These are phyloP conservation scores for Musca vetustissima DNA, from an alignment of 1,140 invertebrate genomes.

Conservation along the genomic window DNA sequence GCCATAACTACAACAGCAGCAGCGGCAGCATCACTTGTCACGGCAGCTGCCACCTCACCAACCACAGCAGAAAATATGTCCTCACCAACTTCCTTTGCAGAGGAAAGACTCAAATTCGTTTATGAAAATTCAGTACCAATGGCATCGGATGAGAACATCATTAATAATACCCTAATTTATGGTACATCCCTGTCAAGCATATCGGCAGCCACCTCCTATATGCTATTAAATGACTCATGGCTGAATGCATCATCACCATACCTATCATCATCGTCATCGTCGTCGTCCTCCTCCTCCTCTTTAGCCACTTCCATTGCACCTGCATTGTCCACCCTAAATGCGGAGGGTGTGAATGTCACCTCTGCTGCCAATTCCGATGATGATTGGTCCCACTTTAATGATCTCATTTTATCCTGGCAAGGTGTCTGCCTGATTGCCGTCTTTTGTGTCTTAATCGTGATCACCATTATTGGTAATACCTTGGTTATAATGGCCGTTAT, in stretches of 20 bases:
- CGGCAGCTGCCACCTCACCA: background rate
- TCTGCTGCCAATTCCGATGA: conserved; percentile 2
- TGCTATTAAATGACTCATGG: too few species aligned
- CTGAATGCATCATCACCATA: conserved; percentile 5
- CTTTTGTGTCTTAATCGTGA: conserved; percentile 63
- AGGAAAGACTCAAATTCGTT: conserved; percentile 1
- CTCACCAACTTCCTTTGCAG: too few species aligned
- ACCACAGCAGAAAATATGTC: background rate
- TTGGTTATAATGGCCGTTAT: conserved; percentile 88
- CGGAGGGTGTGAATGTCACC: background rate
- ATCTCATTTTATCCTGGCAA: conserved; percentile 51
- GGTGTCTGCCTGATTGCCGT: conserved; percentile 54
- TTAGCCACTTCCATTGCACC: conserved; percentile 35
- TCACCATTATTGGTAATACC: conserved; percentile 79
- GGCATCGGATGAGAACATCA: conserved; percentile 10
- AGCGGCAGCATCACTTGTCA: background rate
- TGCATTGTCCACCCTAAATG: conserved; percentile 11
- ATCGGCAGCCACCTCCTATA: background rate
- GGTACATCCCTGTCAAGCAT: background rate
- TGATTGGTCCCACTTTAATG: conserved; percentile 52
- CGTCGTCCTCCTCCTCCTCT: conserved; percentile 27
- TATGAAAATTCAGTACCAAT: conserved; percentile 6
- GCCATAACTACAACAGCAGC: conserved; percentile 11
- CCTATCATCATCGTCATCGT: too few species aligned
- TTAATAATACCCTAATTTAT: conserved; percentile 11